Conservation (phyloP, 2,113 vertebrate genomes). For the Archilochus colubris region DNA sequence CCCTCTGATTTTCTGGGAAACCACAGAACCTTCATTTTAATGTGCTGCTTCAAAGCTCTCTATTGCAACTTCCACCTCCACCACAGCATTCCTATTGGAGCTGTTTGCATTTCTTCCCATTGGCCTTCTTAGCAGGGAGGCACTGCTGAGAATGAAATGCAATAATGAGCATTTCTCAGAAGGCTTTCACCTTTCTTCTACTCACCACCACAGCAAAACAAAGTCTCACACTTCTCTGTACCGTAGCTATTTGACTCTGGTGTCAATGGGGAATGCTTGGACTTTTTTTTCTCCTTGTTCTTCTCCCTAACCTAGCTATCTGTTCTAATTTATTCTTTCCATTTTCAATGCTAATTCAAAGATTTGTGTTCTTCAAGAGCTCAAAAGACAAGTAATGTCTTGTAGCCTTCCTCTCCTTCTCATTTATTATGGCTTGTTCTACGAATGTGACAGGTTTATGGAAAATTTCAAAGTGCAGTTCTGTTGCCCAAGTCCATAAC, state of each 20-base stretch:
- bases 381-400: not conserved
- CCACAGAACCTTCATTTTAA: not conserved
- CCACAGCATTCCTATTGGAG: not conserved
- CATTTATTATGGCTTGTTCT: not conserved
- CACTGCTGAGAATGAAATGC: not conserved
- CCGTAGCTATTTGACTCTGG: not conserved
- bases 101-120: not conserved
- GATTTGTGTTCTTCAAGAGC: not conserved
- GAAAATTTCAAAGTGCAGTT: not conserved
- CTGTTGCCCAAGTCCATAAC: not conserved
- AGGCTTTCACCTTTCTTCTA: not conserved
- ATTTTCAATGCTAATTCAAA: not conserved
- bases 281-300: not conserved
- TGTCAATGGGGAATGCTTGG: not conserved
- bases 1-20: not conserved
- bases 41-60: not conserved
- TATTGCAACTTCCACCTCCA: not conserved
- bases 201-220: not conserved
- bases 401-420: not conserved
- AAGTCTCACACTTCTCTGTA: not conserved
- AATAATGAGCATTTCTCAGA: not conserved
- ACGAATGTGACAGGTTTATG: not conserved
- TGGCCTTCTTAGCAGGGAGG: not conserved
- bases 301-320: not conserved
- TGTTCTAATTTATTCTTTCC: not conserved